Evolutionary conservation across 2,888 invertebrate species (phyloP).

Genomic region (Lysandra bellargus): DNA sequence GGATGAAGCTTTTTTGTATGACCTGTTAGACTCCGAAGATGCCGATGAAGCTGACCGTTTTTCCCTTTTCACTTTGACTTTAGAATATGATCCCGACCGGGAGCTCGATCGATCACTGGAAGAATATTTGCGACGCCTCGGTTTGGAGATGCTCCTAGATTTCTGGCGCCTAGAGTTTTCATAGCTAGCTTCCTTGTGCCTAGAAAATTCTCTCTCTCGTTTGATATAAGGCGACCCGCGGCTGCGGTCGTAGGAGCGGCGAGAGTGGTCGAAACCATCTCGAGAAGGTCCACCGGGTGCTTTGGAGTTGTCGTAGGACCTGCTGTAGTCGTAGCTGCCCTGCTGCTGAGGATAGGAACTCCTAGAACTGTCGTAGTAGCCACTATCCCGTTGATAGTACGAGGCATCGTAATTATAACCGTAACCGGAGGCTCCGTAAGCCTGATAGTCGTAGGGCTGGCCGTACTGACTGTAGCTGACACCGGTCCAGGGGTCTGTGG

Average conservation of each 20-base stretch:
- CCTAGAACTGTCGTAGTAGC: slow-evolving; percentile 53
- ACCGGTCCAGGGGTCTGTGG: slow-evolving; percentile 75
- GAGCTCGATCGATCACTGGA: slow-evolving; percentile 65
- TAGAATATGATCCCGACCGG: slow-evolving; percentile 59
- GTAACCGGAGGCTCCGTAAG: slow-evolving; percentile 57
- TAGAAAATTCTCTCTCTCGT: slow-evolving; percentile 55
- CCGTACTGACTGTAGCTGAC: slow-evolving; percentile 70
- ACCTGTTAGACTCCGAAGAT: slow-evolving; percentile 59
- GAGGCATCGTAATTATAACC: slow-evolving; percentile 58
- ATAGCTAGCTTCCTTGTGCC: slow-evolving; percentile 58
- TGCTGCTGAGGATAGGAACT: slow-evolving; percentile 46
- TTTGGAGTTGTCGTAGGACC: slow-evolving; percentile 46
- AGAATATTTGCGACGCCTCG: slow-evolving; percentile 59
- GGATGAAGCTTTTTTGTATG: slow-evolving; percentile 51
- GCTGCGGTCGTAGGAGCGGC: slow-evolving; percentile 57
- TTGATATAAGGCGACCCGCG: slow-evolving; percentile 56
- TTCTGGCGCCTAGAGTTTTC: slow-evolving; percentile 49
- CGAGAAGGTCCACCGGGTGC: slow-evolving; percentile 48
- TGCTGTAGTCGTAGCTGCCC: slow-evolving; percentile 46
- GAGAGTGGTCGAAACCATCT: slow-evolving; percentile 46
- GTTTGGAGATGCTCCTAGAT: slow-evolving; percentile 56
- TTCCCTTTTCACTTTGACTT: slow-evolving; percentile 50
- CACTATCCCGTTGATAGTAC: slow-evolving; percentile 57
- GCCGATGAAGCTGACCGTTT: slow-evolving; percentile 54
- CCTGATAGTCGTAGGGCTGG: slow-evolving; percentile 63